Evolutionary conservation across 2,888 invertebrate genomes (phyloP).

Genomic region (Gymnoscelis rufifasciata): DNA sequence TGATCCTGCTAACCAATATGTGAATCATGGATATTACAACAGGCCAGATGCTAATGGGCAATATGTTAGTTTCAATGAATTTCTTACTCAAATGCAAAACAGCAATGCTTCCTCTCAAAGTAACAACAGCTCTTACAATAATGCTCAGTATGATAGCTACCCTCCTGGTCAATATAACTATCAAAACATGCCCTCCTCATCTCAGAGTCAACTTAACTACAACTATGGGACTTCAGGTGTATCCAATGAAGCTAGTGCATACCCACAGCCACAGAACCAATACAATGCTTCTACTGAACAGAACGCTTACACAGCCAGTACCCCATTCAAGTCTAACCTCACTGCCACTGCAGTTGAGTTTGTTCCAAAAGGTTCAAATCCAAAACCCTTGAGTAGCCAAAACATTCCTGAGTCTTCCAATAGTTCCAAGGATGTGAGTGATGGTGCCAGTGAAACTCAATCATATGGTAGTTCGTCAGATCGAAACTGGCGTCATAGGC

Average conservation of each 20-base stretch:
- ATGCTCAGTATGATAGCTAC: slow-evolving; percentile 56
- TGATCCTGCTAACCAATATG: slow-evolving; percentile 54
- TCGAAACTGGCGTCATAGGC: slow-evolving; percentile 63
- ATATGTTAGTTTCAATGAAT: slow-evolving; percentile 70
- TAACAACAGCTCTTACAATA: slow-evolving; percentile 44
- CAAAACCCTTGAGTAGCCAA: slow-evolving; percentile 41
- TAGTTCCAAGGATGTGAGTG: slow-evolving; percentile 32
- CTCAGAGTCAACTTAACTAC: slow-evolving; percentile 47
- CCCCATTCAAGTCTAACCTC: slow-evolving; percentile 71
- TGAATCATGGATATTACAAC: slow-evolving; percentile 55
- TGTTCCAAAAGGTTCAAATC: slow-evolving; percentile 64
- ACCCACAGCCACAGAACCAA: slow-evolving; percentile 46
- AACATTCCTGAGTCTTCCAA: slow-evolving; percentile 43
- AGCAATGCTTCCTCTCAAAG: slow-evolving; percentile 37
- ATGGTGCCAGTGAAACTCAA: slow-evolving; percentile 32
- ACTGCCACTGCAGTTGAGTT: slow-evolving; percentile 80
- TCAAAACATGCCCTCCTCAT: slow-evolving; percentile 52
- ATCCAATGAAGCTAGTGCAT: slow-evolving; percentile 40
- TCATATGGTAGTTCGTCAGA: slow-evolving; percentile 47
- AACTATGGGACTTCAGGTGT: slow-evolving; percentile 44
- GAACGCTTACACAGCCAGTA: slow-evolving; percentile 44
- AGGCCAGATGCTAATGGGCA: slow-evolving; percentile 55
- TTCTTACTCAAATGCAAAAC: slow-evolving; percentile 63
- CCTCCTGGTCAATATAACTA: slow-evolving; percentile 53
- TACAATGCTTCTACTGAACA: slow-evolving; percentile 29